Percentiles rank a stretch among this genome's conserved stretches.
Conservation (phyloP, 2,797 vertebrate genomes). For the Neosalanx taihuensis region DNA sequence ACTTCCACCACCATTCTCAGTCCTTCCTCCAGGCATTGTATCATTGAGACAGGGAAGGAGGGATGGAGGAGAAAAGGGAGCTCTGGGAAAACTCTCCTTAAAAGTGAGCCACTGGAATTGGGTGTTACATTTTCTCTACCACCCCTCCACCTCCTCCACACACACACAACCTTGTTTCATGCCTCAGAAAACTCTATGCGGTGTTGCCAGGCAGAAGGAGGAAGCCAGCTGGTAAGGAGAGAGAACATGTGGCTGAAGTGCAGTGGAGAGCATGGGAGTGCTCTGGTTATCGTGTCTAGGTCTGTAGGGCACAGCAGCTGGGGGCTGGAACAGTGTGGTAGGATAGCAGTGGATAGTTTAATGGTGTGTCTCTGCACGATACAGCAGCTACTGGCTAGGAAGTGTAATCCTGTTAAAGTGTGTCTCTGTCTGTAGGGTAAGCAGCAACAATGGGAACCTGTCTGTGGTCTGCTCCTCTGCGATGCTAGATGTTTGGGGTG, state of each 20-base stretch:
- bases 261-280: slow-evolving; percentile 35
- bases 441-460: background rate
- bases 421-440: too few relatives aligned
- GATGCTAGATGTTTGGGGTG: slow-evolving; percentile 52
- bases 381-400: too few relatives aligned
- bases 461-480: slow-evolving; percentile 35
- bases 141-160: background rate
- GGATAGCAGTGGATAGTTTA: too few relatives aligned
- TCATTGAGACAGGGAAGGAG: slow-evolving; percentile 40
- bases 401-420: too few relatives aligned
- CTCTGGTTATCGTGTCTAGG: slow-evolving; percentile 25
- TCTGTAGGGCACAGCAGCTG: background rate
- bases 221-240: slow-evolving; percentile 32
- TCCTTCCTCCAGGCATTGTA: slow-evolving; percentile 43
- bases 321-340: too few relatives aligned
- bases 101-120: slow-evolving; percentile 50
- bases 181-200: slow-evolving; percentile 66
- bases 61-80: background rate
- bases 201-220: slow-evolving; percentile 31
- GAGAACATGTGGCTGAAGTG: slow-evolving; percentile 25
- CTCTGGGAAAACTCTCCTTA: too few relatives aligned
- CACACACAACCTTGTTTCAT: slow-evolving; percentile 41
- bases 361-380: too few relatives aligned
- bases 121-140: slow-evolving; percentile 31
- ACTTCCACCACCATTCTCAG: slow-evolving; percentile 16